phyloP scores from a whole-genome alignment of 2,888 invertebrate genomes.

The Galerucella nymphaeae region DNA sequence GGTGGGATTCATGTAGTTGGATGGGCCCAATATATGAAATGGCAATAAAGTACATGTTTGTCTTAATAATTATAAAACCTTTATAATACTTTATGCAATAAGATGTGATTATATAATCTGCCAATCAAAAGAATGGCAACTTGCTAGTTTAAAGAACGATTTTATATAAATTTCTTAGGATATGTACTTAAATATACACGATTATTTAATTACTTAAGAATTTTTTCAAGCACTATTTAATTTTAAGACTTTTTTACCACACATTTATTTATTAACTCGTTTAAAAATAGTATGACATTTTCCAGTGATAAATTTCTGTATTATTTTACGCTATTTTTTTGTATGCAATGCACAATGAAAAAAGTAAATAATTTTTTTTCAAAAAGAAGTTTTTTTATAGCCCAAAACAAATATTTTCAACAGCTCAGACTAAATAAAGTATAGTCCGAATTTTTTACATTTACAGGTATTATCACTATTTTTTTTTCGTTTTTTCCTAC shows the following conservation, averaged over 20 bases:
- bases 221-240: conserved; percentile 11
- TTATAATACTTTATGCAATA: conserved; percentile 3
- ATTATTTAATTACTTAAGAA: neutral
- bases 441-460: too few species aligned
- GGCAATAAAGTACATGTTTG: neutral
- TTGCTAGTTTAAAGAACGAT: conserved; percentile 8
- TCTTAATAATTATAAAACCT: conserved; percentile 12
- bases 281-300: conserved; percentile 3
- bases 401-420: too few species aligned
- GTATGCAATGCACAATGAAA: conserved; percentile 16
- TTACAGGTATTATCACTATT: too few species aligned
- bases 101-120: conserved; percentile 22
- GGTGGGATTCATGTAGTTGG: too few species aligned
- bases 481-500: too few species aligned
- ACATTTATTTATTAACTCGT: conserved; percentile 14
- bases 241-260: conserved; percentile 10
- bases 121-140: conserved; percentile 12
- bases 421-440: too few species aligned
- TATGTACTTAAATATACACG: conserved; percentile 8
- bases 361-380: conserved; percentile 15
- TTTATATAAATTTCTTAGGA: conserved; percentile 12
- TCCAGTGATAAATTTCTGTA: conserved; percentile 20
- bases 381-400: neutral
- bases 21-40: too few species aligned
- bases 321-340: conserved; percentile 16